Evolutionary conservation across 2,113 vertebrate genomes (phyloP).

Genomic region (Barnardius zonarius): DNA sequence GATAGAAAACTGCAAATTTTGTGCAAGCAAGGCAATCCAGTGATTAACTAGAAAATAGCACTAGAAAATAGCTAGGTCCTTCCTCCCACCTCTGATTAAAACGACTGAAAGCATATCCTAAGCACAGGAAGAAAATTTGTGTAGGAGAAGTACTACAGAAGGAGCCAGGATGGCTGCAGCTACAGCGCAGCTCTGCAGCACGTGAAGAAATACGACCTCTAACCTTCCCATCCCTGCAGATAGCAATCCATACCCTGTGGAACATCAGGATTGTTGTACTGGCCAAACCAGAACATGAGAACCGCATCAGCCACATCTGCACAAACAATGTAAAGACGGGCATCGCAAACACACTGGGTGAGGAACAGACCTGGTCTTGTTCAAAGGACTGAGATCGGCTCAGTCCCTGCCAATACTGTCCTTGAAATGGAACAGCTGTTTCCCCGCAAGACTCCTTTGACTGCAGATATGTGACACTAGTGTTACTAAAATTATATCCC

Average conservation of each 20-base stretch:
- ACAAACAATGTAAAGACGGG: conserved; percentile 93
- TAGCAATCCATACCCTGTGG: conserved; percentile 93
- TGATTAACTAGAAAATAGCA: not conserved
- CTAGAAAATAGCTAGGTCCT: not conserved
- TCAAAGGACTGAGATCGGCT: not conserved
- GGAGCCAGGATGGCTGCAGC: not conserved
- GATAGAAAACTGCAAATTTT: not conserved
- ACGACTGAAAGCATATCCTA: not conserved
- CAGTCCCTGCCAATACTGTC: not conserved
- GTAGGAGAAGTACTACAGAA: not conserved
- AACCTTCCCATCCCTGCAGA: conserved; percentile 66
- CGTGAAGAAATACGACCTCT: not conserved
- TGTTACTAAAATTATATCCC: not conserved
- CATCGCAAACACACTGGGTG: conserved; percentile 94
- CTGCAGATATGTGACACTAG: not conserved
- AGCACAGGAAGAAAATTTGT: not conserved
- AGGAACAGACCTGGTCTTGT: not conserved
- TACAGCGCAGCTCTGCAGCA: not conserved
- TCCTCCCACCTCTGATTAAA: not conserved
- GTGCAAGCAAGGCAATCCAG: not conserved
- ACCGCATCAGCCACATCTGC: conserved; percentile 93
- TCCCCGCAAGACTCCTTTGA: not conserved
- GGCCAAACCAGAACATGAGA: conserved; percentile 94
- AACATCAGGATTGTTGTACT: conserved; percentile 92
- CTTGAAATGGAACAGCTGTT: not conserved